phyloP scores from a whole-genome alignment of 1,140 invertebrate genomes.

The Sycophila sp. region DNA sequence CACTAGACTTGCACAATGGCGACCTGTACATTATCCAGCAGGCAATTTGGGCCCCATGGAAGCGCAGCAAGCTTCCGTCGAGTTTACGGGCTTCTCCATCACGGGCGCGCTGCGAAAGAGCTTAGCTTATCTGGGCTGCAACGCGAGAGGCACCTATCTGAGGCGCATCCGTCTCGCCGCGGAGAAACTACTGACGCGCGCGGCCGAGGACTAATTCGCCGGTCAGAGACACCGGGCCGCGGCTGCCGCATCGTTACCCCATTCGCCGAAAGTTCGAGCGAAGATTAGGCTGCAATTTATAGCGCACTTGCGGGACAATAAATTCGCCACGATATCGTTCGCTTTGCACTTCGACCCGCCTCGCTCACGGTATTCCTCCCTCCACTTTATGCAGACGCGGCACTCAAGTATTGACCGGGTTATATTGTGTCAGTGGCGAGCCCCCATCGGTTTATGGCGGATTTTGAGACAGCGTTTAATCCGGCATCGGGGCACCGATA shows the following conservation, averaged over 20 bases:
- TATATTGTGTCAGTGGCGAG: constrained; percentile 24
- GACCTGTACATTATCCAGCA: constrained; percentile 59
- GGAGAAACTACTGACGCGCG: constrained; percentile 57
- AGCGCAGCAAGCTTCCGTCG: constrained; percentile 42
- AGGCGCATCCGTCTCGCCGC: constrained; percentile 54
- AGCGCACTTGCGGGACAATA: constrained; percentile 36
- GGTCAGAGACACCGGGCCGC: constrained; percentile 48
- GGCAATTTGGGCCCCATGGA: constrained; percentile 56
- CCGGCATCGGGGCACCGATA: not conserved
- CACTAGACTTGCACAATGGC: constrained; percentile 23
- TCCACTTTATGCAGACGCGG: not conserved
- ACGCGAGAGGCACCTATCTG: constrained; percentile 64
- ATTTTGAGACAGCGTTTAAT: constrained; percentile 10
- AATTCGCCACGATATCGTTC: constrained; percentile 32
- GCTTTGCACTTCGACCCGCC: not conserved
- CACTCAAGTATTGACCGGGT: constrained; percentile 36
- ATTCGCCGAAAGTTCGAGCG: constrained; percentile 47
- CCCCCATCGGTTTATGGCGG: not conserved
- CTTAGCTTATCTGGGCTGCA: constrained; percentile 64
- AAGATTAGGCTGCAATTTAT: constrained; percentile 55
- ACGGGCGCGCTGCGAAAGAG: constrained; percentile 46
- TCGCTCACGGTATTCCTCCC: not conserved
- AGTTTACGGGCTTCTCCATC: constrained; percentile 64
- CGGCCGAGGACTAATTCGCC: constrained; percentile 47
- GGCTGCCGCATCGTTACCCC: constrained; percentile 3